phyloP scores from a whole-genome alignment of 1,140 invertebrate genomes.

The Pomacea maculata region DNA sequence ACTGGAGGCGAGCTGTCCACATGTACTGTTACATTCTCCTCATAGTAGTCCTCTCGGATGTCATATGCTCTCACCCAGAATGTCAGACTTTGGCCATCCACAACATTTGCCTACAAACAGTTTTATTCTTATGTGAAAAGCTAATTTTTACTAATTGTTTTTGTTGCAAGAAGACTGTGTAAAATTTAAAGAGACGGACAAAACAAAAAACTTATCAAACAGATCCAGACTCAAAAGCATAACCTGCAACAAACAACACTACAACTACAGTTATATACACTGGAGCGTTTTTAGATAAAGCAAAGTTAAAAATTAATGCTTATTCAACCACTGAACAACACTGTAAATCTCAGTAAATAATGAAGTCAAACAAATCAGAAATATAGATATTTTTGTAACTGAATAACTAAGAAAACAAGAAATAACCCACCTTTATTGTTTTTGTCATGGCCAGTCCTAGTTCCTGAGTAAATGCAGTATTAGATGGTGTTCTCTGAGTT shows the following conservation, averaged over 20 bases:
- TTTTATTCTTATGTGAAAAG: not conserved
- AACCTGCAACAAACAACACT: too few relatives aligned
- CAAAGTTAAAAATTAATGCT: too few relatives aligned
- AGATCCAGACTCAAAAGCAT: too few relatives aligned
- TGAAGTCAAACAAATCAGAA: too few relatives aligned
- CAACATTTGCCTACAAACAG: not conserved
- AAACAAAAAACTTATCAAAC: not conserved
- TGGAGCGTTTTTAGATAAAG: too few relatives aligned
- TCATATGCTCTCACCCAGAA: conserved; percentile 27
- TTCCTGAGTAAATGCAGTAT: not conserved
- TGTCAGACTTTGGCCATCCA: conserved; percentile 28
- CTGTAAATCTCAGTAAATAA: too few relatives aligned
- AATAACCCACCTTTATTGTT: not conserved
- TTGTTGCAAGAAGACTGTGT: too few relatives aligned
- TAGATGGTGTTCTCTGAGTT: not conserved
- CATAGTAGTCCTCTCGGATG: conserved; percentile 15
- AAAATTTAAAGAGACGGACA: not conserved
- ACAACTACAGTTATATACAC: too few relatives aligned
- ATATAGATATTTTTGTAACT: too few relatives aligned
- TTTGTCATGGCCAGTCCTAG: not conserved
- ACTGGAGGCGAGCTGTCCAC: conserved; percentile 38
- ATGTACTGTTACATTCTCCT: conserved; percentile 30
- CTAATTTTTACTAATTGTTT: too few relatives aligned
- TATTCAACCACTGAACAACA: too few relatives aligned
- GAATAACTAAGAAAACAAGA: too few relatives aligned